A percentile compares a stretch with the other conserved stretches of the same genome.
Conservation (phyloP, 2,888 invertebrate species). For the Leistus spinibarbis region DNA sequence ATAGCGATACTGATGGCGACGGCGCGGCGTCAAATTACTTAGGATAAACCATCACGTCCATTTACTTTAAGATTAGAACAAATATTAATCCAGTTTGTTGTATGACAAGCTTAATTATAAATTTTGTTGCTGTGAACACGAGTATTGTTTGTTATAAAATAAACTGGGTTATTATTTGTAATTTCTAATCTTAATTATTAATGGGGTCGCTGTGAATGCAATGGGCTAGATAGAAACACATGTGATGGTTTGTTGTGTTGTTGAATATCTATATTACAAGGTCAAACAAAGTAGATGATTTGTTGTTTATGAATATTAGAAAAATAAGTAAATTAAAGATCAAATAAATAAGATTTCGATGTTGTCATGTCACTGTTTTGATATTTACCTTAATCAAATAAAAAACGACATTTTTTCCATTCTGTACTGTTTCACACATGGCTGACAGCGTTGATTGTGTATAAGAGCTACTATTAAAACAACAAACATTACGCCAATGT, state of each 20-base stretch:
- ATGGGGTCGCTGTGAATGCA: no score
- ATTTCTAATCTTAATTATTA: no score
- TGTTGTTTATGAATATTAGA: background rate
- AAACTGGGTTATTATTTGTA: no score
- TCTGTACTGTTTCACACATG: background rate
- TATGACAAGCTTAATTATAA: no score
- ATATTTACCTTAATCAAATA: constrained; percentile 2
- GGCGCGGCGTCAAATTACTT: no score
- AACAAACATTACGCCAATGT: constrained; percentile 5
- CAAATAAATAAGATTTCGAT: background rate
- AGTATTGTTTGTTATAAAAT: no score
- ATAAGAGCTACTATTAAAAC: background rate
- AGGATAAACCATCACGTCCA: no score
- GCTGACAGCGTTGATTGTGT: background rate
- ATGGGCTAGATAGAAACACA: background rate
- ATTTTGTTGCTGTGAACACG: no score
- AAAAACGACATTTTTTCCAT: background rate
- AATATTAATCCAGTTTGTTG: no score
- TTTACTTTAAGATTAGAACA: no score
- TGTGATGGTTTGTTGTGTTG: background rate
- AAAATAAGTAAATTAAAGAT: background rate
- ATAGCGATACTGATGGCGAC: no score
- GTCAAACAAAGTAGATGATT: background rate
- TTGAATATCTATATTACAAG: background rate
- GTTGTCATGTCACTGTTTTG: background rate